Percentiles rank a stretch among this genome's conserved stretches.
phyloP scores from a whole-genome alignment of 2,888 invertebrate genomes.

The Nycteola revayana region DNA sequence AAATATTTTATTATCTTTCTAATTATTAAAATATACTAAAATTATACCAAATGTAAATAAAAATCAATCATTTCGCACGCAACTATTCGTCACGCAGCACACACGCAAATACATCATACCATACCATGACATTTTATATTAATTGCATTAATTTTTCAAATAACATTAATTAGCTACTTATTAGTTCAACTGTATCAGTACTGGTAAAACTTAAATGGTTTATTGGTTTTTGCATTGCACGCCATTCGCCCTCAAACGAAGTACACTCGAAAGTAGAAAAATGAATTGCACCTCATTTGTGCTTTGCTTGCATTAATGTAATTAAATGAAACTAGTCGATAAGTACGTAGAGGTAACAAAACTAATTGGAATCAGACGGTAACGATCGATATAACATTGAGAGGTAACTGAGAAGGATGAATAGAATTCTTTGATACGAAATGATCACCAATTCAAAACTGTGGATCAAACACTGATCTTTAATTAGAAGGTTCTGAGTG shows the following conservation, averaged over 20 bases:
- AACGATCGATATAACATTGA: slow-evolving; percentile 25
- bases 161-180: slow-evolving; percentile 7
- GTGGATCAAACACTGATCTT: slow-evolving; percentile 52
- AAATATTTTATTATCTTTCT: slow-evolving; percentile 11
- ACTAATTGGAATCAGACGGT: slow-evolving; percentile 55
- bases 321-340: slow-evolving; percentile 17
- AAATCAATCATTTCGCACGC: too few species aligned
- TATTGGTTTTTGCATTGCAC: slow-evolving; percentile 11
- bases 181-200: slow-evolving; percentile 6
- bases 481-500: slow-evolving; percentile 67
- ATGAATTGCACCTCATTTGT: slow-evolving; percentile 20
- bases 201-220: slow-evolving; percentile 6
- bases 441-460: slow-evolving; percentile 77
- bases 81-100: neutral
- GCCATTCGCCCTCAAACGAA: slow-evolving; percentile 7
- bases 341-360: slow-evolving; percentile 35
- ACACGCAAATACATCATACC: slow-evolving; percentile 4
- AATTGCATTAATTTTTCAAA: slow-evolving; percentile 3
- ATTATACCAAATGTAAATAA: neutral
- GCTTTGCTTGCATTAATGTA: slow-evolving; percentile 8
- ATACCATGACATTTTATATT: neutral
- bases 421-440: slow-evolving; percentile 68
- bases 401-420: slow-evolving; percentile 43
- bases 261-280: slow-evolving; percentile 5
- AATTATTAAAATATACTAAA: slow-evolving; percentile 3